Conservation (phyloP, 2,888 invertebrate genomes). For the Dioctria linearis region DNA sequence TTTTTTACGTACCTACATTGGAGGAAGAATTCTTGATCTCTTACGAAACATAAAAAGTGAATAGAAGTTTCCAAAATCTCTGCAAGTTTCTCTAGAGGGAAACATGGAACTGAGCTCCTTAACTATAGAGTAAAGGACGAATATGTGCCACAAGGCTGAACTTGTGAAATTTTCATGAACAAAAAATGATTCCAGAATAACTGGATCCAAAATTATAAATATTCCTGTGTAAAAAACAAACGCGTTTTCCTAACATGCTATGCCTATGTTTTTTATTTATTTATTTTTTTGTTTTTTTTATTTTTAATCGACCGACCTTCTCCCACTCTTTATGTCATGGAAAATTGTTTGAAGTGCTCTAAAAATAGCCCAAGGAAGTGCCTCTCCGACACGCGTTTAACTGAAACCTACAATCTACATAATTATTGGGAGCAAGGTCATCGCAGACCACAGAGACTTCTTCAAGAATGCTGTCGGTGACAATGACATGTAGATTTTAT, state of each 20-base stretch:
- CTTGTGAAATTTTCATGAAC: too few relatives aligned
- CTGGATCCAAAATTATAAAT: neutral
- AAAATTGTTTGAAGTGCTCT: constrained; percentile 25
- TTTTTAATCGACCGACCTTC: constrained; percentile 31
- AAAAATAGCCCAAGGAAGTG: constrained; percentile 29
- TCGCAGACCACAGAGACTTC: neutral
- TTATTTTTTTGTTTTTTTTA: too few relatives aligned
- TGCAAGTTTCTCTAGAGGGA: neutral
- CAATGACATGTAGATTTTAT: constrained; percentile 16
- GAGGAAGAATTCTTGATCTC: neutral
- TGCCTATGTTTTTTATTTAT: too few relatives aligned
- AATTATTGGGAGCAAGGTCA: constrained; percentile 15
- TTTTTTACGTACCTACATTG: neutral
- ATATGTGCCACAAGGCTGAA: neutral
- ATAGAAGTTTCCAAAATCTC: neutral
- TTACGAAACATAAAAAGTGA: too few relatives aligned
- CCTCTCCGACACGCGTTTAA: neutral
- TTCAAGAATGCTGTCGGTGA: neutral
- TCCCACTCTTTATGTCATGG: constrained; percentile 27
- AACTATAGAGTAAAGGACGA: neutral
- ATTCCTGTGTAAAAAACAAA: neutral
- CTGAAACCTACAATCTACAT: neutral
- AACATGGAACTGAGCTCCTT: neutral
- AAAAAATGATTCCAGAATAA: too few relatives aligned
- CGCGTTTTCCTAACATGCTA: neutral